A percentile compares a stretch with the other conserved stretches of the same genome.
Evolutionary conservation across 2,797 vertebrate genomes (phyloP).

Genomic region (Siniperca scherzeri): DNA sequence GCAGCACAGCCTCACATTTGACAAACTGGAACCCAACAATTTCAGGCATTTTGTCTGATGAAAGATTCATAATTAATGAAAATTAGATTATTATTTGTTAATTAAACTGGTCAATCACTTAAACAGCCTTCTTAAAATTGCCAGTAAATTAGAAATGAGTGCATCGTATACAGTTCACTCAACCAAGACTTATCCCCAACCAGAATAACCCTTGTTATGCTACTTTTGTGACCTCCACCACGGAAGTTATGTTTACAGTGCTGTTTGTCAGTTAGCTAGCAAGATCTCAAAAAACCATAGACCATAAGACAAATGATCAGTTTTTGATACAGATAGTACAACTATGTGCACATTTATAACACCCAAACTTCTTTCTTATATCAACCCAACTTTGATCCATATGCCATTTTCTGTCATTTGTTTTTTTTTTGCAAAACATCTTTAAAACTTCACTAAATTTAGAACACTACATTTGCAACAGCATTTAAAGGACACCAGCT

Average conservation of each 20-base stretch:
- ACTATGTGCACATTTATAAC: neutral
- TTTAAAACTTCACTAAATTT: neutral
- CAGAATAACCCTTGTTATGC: neutral
- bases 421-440: neutral
- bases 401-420: neutral
- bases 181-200: neutral
- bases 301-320: fast-evolving
- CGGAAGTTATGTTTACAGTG: neutral
- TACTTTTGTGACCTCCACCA: neutral
- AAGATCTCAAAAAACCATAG: neutral
- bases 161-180: neutral
- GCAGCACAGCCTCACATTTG: neutral
- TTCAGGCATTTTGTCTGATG: too few species aligned
- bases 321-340: neutral
- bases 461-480: neutral
- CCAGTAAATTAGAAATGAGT: neutral
- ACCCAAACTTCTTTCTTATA: fast-evolving
- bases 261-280: neutral
- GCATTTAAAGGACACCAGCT: neutral
- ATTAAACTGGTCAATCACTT: neutral
- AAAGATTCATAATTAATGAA: neutral
- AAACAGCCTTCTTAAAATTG: neutral
- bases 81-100: neutral
- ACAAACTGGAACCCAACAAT: neutral
- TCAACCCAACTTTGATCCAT: neutral